These are phyloP conservation scores for Gambusia yucatana DNA, from an alignment of 2,797 vertebrate genomes.

Conservation along the genomic window DNA sequence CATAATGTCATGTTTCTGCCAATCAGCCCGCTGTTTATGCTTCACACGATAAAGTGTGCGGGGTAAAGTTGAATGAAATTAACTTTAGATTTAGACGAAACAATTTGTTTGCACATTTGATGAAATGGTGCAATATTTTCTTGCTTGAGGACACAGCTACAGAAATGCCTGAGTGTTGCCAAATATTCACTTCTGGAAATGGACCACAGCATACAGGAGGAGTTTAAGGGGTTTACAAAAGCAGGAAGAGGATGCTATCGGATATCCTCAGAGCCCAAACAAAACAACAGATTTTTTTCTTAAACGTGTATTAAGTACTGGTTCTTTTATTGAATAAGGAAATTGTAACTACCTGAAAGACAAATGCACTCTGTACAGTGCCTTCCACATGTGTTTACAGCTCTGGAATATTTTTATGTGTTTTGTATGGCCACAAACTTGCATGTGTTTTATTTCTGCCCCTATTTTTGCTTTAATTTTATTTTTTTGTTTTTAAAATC, in stretches of 20 bases:
- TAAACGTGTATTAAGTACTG: neutral
- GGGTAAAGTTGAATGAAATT: constrained; percentile 8
- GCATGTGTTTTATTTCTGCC: neutral
- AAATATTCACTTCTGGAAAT: constrained; percentile 14
- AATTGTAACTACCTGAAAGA: neutral
- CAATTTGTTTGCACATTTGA: constrained; percentile 7
- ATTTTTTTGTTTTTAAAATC: neutral
- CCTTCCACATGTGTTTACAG: neutral
- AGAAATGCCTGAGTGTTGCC: neutral
- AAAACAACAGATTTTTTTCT: constrained; percentile 29
- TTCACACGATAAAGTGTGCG: constrained; percentile 7
- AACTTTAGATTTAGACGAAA: constrained; percentile 18
- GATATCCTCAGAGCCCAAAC: constrained; percentile 20
- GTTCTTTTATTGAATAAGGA: constrained; percentile 19
- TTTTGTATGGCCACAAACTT: neutral
- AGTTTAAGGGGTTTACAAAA: constrained; percentile 18
- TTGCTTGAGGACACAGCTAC: neutral
- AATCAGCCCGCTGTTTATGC: constrained; percentile 10
- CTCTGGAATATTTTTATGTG: neutral
- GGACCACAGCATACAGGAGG: constrained; percentile 2
- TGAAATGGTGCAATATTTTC: neutral
- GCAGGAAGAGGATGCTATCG: constrained; percentile 9
- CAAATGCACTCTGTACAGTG: neutral
- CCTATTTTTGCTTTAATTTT: no score
- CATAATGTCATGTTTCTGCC: constrained; percentile 13